phyloP scores from a whole-genome alignment of 2,888 invertebrate species.

The Diabrotica balteata region DNA sequence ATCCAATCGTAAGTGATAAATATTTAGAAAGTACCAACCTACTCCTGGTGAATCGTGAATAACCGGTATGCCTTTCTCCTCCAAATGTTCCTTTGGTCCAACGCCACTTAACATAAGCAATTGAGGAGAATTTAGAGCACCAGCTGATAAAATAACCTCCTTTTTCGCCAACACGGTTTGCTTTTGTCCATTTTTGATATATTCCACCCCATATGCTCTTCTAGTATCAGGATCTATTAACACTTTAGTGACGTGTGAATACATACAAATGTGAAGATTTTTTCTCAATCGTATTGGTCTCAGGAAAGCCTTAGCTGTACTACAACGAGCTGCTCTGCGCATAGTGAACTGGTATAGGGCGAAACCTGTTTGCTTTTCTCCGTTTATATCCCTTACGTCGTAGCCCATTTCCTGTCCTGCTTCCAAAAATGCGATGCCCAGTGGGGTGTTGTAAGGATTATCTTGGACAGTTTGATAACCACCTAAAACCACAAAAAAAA shows the following conservation, averaged over 20 bases:
- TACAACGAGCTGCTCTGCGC: constrained; percentile 82
- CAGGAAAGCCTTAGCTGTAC: constrained; percentile 85
- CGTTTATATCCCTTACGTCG: constrained; percentile 85
- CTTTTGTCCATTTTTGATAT: constrained; percentile 73
- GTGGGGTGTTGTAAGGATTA: constrained; percentile 79
- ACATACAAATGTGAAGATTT: constrained; percentile 83
- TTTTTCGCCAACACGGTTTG: constrained; percentile 73
- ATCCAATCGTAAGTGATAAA: too few relatives aligned
- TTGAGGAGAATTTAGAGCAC: constrained; percentile 91
- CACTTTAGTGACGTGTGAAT: constrained; percentile 77
- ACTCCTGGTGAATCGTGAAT: constrained; percentile 83
- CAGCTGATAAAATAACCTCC: constrained; percentile 87
- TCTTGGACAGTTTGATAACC: constrained; percentile 82
- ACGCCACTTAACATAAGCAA: constrained; percentile 89
- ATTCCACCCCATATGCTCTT: constrained; percentile 80
- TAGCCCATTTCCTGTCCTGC: constrained; percentile 94
- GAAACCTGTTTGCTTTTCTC: constrained; percentile 85
- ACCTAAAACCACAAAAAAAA: constrained; percentile 62
- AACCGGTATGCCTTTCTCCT: constrained; percentile 69
- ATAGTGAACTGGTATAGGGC: constrained; percentile 90
- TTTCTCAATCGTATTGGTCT: constrained; percentile 77
- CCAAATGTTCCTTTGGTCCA: constrained; percentile 77
- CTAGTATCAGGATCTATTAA: constrained; percentile 73
- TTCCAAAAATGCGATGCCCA: constrained; percentile 84
- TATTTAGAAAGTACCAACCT: constrained; percentile 21